Base-by-base conservation (phyloP, 2,797 vertebrate genomes). In the Hyperoplus lanceolatus region DNA sequence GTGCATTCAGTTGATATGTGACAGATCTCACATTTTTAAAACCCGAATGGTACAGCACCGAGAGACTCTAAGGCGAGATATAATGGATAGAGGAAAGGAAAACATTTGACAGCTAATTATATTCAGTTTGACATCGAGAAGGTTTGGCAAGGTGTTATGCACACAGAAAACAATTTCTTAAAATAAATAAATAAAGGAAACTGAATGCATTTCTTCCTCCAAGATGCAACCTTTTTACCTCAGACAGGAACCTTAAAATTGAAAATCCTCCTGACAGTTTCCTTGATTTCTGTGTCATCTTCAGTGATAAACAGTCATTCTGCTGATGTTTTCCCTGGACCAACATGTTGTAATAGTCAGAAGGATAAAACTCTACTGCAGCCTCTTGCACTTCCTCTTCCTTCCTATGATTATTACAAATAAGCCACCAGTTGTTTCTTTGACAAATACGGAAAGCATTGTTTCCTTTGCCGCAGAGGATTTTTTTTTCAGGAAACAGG, bases 401-500 rank as follows among this genome's bases (percentile, higher is more conserved):
- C 60, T 51, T 76, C 77, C 75, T 80, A 5, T 90, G 85, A 89
- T 93, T 82, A 61, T 68, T 63, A 67, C 53, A 78, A 50, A 66
- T 42, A 73, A 51, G 41, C 48, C 9, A 12, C 63, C 15, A 29
- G 29, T 57, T 83, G 78, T 75, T 66, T 77, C 64, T 70, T 77
- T 42, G 61, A 83, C 67, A 84, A 75, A 85, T 60, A 79, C 18
- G 78, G 63, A 88, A 56, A 80, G 43, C 72, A 78, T 60, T 0
- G 42, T 73, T 82, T 89, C 81, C 81, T 77, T 66, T 41, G 56
- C 46, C 61, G 73, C 50, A 39, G 49, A 79, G 81, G 86, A 90
- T 87, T 84, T 87, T 74, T 87, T 74, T 80, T 62, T 29, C 84
- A 85, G 90, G 85, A 90, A 88, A 74, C 79, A 84, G 43, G 9